Evolutionary conservation across 2,888 invertebrate genomes (phyloP), one percentile per base, ranked within the genome.

Genomic region (Xestia rhomboidea): DNA sequence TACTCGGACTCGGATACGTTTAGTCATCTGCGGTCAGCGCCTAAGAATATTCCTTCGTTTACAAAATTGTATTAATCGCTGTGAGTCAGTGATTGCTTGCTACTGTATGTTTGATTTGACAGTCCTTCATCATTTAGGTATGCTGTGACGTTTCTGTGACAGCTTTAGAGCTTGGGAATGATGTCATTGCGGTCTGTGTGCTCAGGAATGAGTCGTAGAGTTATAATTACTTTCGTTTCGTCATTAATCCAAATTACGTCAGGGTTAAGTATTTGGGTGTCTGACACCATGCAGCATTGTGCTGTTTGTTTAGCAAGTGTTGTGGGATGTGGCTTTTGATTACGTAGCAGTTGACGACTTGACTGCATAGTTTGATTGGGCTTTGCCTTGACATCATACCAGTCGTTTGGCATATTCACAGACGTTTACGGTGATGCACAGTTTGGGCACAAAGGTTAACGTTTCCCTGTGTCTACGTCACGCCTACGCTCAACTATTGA

Each of bases 401-500:
- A 75, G 76, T 67, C 76, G 77, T 74, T 68, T 54, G 49, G 64
- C 49, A 72, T 73, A 71, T 79, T 41, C 83, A 73, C 71, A 80
- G 74, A 74, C 63, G 81, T 77, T 83, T 83, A 67, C 72, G 78
- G 80, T 90, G 88, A 91, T 87, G 89, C 84, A 89, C 89, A 76
- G 87, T 83, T 86, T 83, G 73, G 86, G 82, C 87, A 83, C 85
- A 91, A 91, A 93, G 93, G 92, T 93, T 90, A 93, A 92, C 86
- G 92, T 88, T 91, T 92, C 87, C 88, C 89, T 21, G 81, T 81
- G 83, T 89, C 89, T 92, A 93, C 95, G 95, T 95, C 95, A 95
- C 93, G 88, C 93, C 93, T 92, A 93, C 94, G 91, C 90, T 85
- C 71, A 86, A 82, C 87, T 88, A 89, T 89, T 90, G 89, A 89